Base-by-base conservation (phyloP, 2,888 invertebrate species). In the Ochropleura plecta region DNA sequence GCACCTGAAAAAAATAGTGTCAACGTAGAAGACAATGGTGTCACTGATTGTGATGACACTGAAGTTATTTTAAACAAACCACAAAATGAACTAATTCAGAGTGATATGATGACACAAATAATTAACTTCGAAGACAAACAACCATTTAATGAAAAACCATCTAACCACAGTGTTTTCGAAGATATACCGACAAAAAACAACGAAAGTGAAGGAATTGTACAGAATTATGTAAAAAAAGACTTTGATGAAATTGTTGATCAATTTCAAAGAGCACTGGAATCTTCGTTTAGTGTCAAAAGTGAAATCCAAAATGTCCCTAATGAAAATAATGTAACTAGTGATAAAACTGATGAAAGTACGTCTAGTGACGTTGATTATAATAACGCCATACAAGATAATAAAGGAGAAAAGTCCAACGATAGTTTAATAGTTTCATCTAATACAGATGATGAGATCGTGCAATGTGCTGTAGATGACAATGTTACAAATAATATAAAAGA, bases 251-350 rank as follows among this genome's bases (percentile, higher is more conserved):
- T 89, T n/a, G 77, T 88, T 6, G 91, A 89, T 75, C 91, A 89
- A 30, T 95, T 96, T 88, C 95, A 95, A 91, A 83, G 93, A 44
- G 95, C 96, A 5, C 79, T 90, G 4, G 81, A 86, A 51, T 92
- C 91, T 16, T 86, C 91, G n/a, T 78, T 90, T 44, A 93, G 89
- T 87, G 60, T 83, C 3, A 93, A 91, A 87, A 91, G 85, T 79
- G 93, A 92, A 20, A 62, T 20, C 7, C 44, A 62, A 85, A 89
- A 91, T 40, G 77, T 79, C 30, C 71, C 82, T 8, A 86, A 85
- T 88, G 7, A 59, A 9, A 87, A 85, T 88, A 9, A 51, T 53
- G 71, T 74, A 46, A 67, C 69, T 5, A 84, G 88, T 79, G 83
- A 79, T 68, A 88, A 84, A 79, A 30, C 67, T n/a, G 53, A 63